Conservation (phyloP, 2,888 invertebrate genomes). For the Empis stercorea region DNA sequence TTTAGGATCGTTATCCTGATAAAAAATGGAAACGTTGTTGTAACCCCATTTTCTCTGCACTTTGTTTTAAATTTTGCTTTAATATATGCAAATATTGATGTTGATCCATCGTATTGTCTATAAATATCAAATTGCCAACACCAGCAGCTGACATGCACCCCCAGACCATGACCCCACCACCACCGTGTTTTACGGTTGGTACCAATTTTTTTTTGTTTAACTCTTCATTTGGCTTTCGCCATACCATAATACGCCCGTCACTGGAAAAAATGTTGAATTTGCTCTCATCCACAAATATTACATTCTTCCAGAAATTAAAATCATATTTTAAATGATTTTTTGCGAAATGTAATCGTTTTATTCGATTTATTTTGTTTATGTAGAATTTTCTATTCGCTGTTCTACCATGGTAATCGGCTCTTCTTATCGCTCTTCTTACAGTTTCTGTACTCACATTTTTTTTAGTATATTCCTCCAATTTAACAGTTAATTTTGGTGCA, state of each 20-base stretch:
- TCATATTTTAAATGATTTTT: not conserved
- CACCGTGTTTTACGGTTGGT: slow-evolving; percentile 10
- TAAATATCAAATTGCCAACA: slow-evolving; percentile 6
- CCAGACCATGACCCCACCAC: slow-evolving; percentile 9
- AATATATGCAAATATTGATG: slow-evolving; percentile 5
- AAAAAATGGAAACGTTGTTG: not conserved
- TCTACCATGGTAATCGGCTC: not conserved
- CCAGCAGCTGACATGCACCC: slow-evolving; percentile 7
- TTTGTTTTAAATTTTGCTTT: slow-evolving; percentile 5
- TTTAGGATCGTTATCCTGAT: slow-evolving; percentile 11
- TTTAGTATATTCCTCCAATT: too few relatives aligned
- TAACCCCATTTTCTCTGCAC: slow-evolving; percentile 4
- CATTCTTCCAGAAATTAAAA: slow-evolving; percentile 3
- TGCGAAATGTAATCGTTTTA: slow-evolving; percentile 6
- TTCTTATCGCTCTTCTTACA: not conserved
- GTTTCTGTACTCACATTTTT: not conserved
- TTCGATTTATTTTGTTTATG: not conserved
- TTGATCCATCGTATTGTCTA: slow-evolving; percentile 6
- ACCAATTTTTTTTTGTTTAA: slow-evolving; percentile 4
- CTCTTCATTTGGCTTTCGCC: slow-evolving; percentile 4
- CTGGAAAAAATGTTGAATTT: slow-evolving; percentile 8
- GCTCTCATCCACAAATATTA: slow-evolving; percentile 10
- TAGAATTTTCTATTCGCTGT: not conserved
- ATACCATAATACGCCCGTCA: slow-evolving; percentile 3
- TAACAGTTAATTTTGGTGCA: too few relatives aligned